Evolutionary conservation across 2,797 vertebrate species (phyloP).

Genomic region (Acrossocheilus fasciatus): DNA sequence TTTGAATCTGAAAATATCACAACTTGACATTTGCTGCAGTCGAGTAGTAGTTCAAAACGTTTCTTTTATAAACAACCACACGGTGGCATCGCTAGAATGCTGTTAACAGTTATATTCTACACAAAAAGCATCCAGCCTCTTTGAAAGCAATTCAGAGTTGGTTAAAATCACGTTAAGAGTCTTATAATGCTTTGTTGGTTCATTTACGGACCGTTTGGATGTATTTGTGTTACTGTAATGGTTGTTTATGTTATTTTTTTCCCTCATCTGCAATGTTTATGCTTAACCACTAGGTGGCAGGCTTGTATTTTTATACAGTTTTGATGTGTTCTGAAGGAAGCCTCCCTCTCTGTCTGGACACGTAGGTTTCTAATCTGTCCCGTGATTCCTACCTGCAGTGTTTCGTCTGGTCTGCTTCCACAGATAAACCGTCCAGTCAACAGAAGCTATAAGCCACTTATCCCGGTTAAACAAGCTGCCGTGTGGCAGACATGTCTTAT

Average conservation of each 20-base stretch:
- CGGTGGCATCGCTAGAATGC: not conserved
- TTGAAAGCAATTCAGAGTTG: not conserved
- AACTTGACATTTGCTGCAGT: slow-evolving; percentile 4
- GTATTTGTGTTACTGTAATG: not conserved
- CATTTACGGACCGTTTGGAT: not conserved
- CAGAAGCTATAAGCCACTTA: slow-evolving; percentile 17
- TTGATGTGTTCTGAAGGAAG: not conserved
- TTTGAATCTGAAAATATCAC: not conserved
- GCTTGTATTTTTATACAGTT: not conserved
- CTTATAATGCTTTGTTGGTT: not conserved
- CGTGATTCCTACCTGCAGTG: not conserved
- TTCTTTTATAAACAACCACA: not conserved
- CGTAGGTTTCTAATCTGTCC: not conserved
- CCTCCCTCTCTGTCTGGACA: not conserved
- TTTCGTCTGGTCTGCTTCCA: slow-evolving; percentile 20
- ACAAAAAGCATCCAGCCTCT: not conserved
- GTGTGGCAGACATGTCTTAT: not conserved
- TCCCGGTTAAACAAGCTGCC: not conserved
- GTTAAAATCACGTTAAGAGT: not conserved
- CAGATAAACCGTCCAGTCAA: not conserved
- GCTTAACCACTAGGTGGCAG: slow-evolving; percentile 2
- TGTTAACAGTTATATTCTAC: too few species aligned
- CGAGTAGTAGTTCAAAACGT: not conserved
- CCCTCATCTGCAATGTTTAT: not conserved
- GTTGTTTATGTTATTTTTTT: not conserved